Percentiles rank a stretch among this genome's conserved stretches.
Evolutionary conservation across 2,797 vertebrate genomes (phyloP).

Genomic region (Sebastes dallii): DNA sequence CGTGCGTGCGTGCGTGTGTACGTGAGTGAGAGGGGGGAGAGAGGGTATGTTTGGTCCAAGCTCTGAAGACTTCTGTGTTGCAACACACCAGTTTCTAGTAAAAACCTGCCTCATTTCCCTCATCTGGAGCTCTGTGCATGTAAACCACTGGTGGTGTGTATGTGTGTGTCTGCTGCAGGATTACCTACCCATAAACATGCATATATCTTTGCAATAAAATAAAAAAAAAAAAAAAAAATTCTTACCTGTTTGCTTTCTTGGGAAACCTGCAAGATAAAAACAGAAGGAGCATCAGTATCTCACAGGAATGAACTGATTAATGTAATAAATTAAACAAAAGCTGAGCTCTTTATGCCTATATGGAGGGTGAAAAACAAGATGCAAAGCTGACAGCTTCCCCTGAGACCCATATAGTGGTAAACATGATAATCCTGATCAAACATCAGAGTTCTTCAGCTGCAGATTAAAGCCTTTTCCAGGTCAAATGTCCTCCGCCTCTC

Average conservation of each 20-base stretch:
- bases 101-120: constrained; percentile 50
- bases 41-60: constrained; percentile 62
- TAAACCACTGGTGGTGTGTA: not conserved
- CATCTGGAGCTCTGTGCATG: constrained; percentile 32
- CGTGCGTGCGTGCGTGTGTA: constrained; percentile 35
- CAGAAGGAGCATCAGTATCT: constrained; percentile 35
- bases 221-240: constrained; percentile 1
- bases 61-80: constrained; percentile 71
- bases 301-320: not conserved
- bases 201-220: constrained; percentile 3
- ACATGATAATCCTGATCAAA: constrained; percentile 77
- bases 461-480: constrained; percentile 80
- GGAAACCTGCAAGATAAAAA: constrained; percentile 89
- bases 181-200: not conserved
- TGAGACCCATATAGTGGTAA: constrained; percentile 54
- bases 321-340: constrained; percentile 9
- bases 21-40: constrained; percentile 28
- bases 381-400: constrained; percentile 27
- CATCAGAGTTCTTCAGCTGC: constrained; percentile 64
- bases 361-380: constrained; percentile 43
- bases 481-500: constrained; percentile 65
- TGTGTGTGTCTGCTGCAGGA: not conserved
- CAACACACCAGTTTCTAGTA: constrained; percentile 46
- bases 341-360: not conserved
- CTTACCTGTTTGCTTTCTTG: constrained; percentile 97